These are phyloP conservation scores for Labeo calbasu DNA, from an alignment of 2,797 vertebrate species.

Conservation along the genomic window DNA sequence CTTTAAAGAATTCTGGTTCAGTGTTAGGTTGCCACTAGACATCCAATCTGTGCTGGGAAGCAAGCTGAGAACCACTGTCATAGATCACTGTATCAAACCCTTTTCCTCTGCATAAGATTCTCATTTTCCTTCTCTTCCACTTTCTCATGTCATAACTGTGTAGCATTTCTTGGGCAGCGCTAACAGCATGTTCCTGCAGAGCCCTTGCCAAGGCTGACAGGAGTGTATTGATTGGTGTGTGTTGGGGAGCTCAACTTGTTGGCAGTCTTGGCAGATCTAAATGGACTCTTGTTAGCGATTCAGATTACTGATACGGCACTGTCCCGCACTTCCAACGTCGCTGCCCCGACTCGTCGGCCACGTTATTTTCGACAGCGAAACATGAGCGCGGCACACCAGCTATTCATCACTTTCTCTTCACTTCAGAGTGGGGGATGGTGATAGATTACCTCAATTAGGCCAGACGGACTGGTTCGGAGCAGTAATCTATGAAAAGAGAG, in stretches of 20 bases:
- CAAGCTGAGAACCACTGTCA: not conserved
- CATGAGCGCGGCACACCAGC: constrained; percentile 13
- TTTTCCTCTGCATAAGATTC: constrained; percentile 21
- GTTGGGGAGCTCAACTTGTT: constrained; percentile 32
- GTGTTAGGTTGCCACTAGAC: not conserved
- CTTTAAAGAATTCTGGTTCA: not conserved
- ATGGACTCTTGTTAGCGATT: constrained; percentile 54
- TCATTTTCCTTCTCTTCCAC: constrained; percentile 6
- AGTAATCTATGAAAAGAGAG: constrained; percentile 71
- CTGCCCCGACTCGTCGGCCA: not conserved
- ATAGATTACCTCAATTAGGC: constrained; percentile 79
- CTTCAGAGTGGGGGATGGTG: constrained; percentile 55
- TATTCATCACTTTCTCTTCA: constrained; percentile 53
- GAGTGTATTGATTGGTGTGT: constrained; percentile 51
- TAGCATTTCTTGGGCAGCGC: constrained; percentile 15
- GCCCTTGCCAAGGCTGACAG: constrained; percentile 35
- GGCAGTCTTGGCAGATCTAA: constrained; percentile 47
- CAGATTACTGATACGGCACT: constrained; percentile 46
- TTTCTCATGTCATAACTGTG: constrained; percentile 40
- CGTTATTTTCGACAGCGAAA: constrained; percentile 34
- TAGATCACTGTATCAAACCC: not conserved
- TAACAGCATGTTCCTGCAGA: constrained; percentile 8
- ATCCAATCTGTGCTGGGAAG: not conserved
- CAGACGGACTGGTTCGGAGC: constrained; percentile 75
- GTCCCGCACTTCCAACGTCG: constrained; percentile 17